Percentiles rank a stretch among this genome's conserved stretches.
These are phyloP conservation scores for Aegithalos caudatus DNA, from an alignment of 2,113 vertebrate species.

Conservation along the genomic window DNA sequence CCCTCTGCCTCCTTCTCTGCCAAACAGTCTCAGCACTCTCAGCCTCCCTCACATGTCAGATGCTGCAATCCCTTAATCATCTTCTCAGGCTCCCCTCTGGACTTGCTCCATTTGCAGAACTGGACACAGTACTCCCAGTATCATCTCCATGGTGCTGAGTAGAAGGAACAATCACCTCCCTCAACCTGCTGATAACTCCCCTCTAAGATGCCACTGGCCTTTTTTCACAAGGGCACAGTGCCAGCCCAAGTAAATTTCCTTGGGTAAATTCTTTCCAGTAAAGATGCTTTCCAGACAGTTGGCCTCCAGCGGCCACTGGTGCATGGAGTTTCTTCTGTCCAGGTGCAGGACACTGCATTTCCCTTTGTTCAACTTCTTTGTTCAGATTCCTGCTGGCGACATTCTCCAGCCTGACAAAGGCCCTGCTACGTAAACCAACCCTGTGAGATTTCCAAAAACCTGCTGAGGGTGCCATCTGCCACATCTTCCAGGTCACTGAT, in stretches of 20 bases:
- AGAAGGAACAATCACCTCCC: not conserved
- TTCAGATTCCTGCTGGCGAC: not conserved
- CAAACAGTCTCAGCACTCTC: not conserved
- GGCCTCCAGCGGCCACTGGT: not conserved
- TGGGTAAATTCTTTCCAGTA: not conserved
- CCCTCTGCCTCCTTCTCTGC: not conserved
- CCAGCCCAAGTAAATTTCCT: not conserved
- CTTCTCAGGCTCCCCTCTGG: not conserved
- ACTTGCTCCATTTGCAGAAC: not conserved
- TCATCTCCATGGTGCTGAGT: not conserved
- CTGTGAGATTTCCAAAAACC: not conserved
- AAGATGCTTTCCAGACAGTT: not conserved
- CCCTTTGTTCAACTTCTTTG: not conserved
- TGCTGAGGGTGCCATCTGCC: not conserved
- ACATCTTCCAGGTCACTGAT: not conserved
- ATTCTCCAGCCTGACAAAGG: not conserved
- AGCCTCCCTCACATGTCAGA: not conserved
- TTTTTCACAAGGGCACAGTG: not conserved
- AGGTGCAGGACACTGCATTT: not conserved
- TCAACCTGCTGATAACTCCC: not conserved
- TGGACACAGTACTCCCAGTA: not conserved
- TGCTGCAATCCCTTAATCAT: not conserved
- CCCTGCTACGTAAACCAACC: not conserved
- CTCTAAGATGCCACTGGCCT: not conserved
- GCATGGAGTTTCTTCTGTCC: not conserved